Percentiles rank a stretch among this genome's conserved stretches.
Evolutionary conservation across 2,113 vertebrate species (phyloP).

Genomic region (Mohoua ochrocephala): DNA sequence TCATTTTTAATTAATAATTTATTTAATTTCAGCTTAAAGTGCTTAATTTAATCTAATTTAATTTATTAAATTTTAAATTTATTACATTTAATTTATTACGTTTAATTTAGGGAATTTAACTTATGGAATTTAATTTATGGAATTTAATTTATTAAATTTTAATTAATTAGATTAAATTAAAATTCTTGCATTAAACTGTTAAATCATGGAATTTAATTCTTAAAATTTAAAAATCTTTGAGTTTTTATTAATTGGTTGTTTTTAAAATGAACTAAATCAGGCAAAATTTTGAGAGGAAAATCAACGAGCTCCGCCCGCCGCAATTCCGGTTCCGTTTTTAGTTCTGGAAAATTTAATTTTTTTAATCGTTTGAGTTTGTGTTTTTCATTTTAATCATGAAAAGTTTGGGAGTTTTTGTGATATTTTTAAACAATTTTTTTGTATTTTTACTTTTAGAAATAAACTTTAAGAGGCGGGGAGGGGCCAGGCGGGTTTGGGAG

Average conservation of each 20-base stretch:
- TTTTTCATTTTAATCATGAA: no score
- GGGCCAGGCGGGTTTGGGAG: not conserved
- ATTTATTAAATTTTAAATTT: no score
- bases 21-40: not conserved
- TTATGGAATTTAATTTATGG: no score
- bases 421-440: not conserved
- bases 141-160: no score
- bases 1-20: fast-evolving
- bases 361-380: not conserved
- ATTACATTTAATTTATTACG: no score
- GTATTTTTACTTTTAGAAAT: not conserved
- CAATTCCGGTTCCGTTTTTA: not conserved
- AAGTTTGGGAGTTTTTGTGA: not conserved
- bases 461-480: not conserved
- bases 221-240: no score
- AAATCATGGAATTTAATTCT: no score
- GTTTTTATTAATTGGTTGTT: no score
- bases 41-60: fast-evolving
- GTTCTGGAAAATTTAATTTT: not conserved
- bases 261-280: not conserved
- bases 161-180: no score
- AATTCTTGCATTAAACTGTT: no score
- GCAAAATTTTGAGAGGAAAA: not conserved
- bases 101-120: no score
- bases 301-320: not conserved